Percentiles rank a stretch among this genome's conserved stretches.
Evolutionary conservation across 2,113 vertebrate species (phyloP).

Genomic region (Dipodomys merriami): DNA sequence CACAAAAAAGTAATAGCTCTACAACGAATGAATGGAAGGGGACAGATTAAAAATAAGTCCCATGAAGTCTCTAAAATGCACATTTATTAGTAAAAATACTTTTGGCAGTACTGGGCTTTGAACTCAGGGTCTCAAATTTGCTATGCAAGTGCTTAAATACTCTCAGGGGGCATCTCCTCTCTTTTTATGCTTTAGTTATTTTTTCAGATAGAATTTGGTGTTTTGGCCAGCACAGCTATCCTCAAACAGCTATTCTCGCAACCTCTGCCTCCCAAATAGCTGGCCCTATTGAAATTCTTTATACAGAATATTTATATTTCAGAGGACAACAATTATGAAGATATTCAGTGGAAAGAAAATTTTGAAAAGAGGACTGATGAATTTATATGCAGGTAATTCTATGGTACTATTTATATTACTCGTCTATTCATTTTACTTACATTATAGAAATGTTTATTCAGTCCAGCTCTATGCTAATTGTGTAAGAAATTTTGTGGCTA

Average conservation of each 20-base stretch:
- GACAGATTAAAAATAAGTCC: background rate
- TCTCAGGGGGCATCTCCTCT: no score
- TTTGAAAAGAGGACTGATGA: background rate
- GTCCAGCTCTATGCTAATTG: background rate
- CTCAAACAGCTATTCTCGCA: no score
- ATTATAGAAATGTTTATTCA: background rate
- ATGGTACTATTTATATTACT: background rate
- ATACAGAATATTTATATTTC: slow-evolving; percentile 19
- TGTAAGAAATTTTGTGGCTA: background rate
- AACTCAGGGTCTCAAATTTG: no score
- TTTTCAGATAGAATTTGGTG: no score
- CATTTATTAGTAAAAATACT: background rate
- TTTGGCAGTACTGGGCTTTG: no score
- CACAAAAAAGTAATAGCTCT: background rate
- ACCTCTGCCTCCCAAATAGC: no score
- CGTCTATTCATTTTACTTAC: slow-evolving; percentile 5
- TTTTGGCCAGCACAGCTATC: no score
- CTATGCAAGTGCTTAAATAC: no score
- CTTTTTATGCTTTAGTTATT: no score
- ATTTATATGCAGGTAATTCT: background rate
- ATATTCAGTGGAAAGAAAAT: background rate
- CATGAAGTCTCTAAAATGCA: background rate
- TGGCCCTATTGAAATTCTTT: background rate
- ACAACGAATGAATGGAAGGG: background rate
- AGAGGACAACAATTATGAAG: background rate